A percentile compares a stretch with the other conserved stretches of the same genome.
Conservation (phyloP, 2,113 vertebrate species). For the Myodes glareolus region DNA sequence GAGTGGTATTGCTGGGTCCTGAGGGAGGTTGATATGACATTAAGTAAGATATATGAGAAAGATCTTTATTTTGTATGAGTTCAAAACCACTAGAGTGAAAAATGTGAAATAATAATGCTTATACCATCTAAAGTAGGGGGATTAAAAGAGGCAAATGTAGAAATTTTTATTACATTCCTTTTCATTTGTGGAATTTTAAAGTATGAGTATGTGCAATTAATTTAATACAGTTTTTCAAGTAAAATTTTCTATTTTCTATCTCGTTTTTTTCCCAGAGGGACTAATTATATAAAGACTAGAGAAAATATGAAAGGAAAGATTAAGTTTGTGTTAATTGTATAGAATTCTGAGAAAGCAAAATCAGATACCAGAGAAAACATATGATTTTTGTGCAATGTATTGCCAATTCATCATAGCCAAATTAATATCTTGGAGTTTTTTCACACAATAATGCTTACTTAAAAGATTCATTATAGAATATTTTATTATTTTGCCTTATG, state of each 20-base stretch:
- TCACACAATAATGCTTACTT: background rate
- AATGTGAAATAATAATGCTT: background rate
- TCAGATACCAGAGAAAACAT: background rate
- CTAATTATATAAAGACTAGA: too few species aligned
- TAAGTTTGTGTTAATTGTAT: background rate
- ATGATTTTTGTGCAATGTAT: background rate
- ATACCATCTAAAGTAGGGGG: background rate
- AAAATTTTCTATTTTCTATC: background rate
- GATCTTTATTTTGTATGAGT: background rate
- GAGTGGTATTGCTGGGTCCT: too few species aligned
- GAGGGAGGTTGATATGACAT: background rate
- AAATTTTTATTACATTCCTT: background rate
- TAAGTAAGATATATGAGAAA: background rate
- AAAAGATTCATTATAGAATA: background rate
- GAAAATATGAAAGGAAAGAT: conserved; percentile 24
- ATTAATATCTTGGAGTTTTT: background rate
- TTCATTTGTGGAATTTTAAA: background rate
- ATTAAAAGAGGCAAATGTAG: background rate
- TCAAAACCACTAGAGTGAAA: background rate
- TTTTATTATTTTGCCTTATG: background rate
- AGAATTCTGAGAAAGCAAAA: background rate
- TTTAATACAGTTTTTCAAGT: background rate
- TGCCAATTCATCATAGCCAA: background rate
- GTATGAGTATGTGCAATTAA: background rate
- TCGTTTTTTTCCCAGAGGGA: background rate